Conservation (phyloP, 1,140 invertebrate genomes). For the Drosophila setifemur region DNA sequence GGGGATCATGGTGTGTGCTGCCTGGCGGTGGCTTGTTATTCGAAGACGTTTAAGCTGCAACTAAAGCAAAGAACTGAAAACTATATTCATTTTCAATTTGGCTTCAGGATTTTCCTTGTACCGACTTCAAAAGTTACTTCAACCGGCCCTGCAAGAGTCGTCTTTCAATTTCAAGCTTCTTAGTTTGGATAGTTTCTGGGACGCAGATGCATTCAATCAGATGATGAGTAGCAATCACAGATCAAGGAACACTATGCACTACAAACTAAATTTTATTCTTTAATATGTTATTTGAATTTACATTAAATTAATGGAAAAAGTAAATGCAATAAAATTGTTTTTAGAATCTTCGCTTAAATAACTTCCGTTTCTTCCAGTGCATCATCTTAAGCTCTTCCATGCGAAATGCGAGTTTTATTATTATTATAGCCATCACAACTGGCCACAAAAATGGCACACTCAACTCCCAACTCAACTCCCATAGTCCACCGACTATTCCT, state of each 20-base stretch:
- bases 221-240: constrained; percentile 1
- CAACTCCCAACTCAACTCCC: neutral
- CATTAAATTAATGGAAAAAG: too few species aligned
- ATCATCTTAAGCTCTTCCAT: too few species aligned
- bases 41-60: constrained; percentile 50
- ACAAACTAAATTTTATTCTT: too few species aligned
- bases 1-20: constrained; percentile 3
- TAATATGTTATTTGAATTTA: too few species aligned
- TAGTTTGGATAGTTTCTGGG: constrained; percentile 19
- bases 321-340: too few species aligned
- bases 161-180: constrained; percentile 3
- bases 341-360: too few species aligned
- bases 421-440: constrained; percentile 10
- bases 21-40: constrained; percentile 40
- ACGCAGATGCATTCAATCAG: neutral
- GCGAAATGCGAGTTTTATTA: too few species aligned
- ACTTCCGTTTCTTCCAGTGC: too few species aligned
- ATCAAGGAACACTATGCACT: too few species aligned
- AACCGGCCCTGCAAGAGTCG: constrained; percentile 5
- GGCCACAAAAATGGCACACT: neutral
- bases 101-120: constrained; percentile 5
- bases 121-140: constrained; percentile 19
- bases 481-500: neutral
- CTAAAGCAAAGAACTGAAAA: constrained; percentile 22
- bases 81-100: constrained; percentile 45